Conservation (phyloP, 2,797 vertebrate species). For the Ara ararauna region DNA sequence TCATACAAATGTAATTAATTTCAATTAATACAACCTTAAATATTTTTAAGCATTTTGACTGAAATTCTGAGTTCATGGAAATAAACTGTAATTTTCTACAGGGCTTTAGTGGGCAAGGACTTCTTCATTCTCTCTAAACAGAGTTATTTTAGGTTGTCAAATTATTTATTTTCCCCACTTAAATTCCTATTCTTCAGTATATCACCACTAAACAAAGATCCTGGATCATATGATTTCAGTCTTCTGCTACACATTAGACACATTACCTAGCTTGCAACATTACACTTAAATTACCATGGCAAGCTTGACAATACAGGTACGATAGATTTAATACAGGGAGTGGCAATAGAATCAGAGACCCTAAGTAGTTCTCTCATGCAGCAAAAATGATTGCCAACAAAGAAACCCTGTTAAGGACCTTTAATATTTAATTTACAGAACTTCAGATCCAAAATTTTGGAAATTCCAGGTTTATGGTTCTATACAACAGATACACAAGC, state of each 20-base stretch:
- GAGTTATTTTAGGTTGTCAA: neutral
- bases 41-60: neutral
- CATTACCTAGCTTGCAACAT: neutral
- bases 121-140: neutral
- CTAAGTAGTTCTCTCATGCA: neutral
- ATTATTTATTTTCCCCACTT: neutral
- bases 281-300: neutral
- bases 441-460: neutral
- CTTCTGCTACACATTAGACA: neutral
- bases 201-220: neutral
- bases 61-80: neutral
- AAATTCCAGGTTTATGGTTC: neutral
- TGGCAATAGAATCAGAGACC: neutral
- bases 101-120: neutral
- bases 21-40: neutral
- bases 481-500: neutral
- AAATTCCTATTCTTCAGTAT: neutral
- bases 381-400: neutral
- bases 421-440: neutral
- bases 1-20: neutral
- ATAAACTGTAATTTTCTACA: neutral
- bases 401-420: neutral
- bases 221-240: neutral
- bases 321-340: neutral
- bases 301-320: neutral